Base-by-base conservation (phyloP, 2,797 vertebrate species). In the Cynodonichthys magdalenae region DNA sequence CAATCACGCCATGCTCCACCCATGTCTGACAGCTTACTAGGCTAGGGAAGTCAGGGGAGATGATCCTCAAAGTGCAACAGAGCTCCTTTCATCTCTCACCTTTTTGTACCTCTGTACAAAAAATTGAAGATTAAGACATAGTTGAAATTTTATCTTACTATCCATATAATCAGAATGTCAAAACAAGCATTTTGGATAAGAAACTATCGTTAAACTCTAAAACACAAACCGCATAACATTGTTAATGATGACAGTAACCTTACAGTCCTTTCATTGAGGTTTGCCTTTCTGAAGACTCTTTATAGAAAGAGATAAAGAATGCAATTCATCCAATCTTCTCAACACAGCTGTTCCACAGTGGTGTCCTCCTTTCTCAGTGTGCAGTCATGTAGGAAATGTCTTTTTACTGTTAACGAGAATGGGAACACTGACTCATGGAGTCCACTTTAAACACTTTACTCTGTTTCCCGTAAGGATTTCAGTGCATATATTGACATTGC, bases 301-400 rank as follows among this genome's bases (percentile, higher is more conserved):
- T 18, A 9, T 57, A 31, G 34, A 48, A 64, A 69, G 60, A 60
- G 53, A 56, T 53, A 34, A 49, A 67, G 31, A 64, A 39, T 45
- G 15, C 47, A 69, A 56, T 41, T 17, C 27, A 61, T 58, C 50
- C 47, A 53, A 71, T 53, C 57, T 75, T 54, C 53, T 54, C 51
- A 75, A 71, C 53, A 55, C 44, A 59, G 65, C 60, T 55, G 49
- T 46, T 80, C 64, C 34, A 15, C 56, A 12, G 61, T 18, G 31
- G 48, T 28, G 27, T 44, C 51, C 48, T 51, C 18, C 53, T 57
- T 47, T 45, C 56, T 73, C 45, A 6, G 19, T 39, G 53, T 64
- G 53, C 63, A 61, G 58, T 75, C 59, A 62, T 71, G 57, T 71
- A 75, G 75, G 69, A 89, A 90, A 87, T 80, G 49, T 48, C 62